These are phyloP conservation scores for Heterocephalus glaber DNA, from an alignment of 2,113 vertebrate genomes.

Conservation along the genomic window DNA sequence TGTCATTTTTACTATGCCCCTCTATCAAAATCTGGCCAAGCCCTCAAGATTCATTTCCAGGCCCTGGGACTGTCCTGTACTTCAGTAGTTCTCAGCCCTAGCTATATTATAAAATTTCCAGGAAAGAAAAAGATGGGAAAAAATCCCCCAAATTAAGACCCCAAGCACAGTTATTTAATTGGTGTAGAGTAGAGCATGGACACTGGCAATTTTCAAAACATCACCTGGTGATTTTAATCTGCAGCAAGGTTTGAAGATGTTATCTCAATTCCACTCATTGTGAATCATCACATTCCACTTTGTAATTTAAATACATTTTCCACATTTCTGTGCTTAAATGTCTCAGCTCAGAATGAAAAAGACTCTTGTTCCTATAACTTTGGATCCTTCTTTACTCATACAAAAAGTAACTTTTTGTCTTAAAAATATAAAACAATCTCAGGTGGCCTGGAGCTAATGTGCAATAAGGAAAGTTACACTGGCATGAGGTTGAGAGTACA, in stretches of 20 bases:
- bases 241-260: not conserved
- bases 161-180: not conserved
- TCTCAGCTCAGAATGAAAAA: not conserved
- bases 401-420: not conserved
- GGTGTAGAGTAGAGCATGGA: not conserved
- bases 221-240: not conserved
- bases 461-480: not conserved
- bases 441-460: not conserved
- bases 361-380: not conserved
- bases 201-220: not conserved
- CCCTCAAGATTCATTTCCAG: not conserved
- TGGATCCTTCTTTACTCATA: not conserved
- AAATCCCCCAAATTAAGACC: not conserved
- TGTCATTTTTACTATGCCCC: not conserved
- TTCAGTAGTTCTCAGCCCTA: not conserved
- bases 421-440: slow-evolving; percentile 9
- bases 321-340: not conserved
- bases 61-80: not conserved
- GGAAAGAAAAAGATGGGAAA: not conserved
- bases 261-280: not conserved
- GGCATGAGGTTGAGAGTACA: not conserved
- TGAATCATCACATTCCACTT: not conserved
- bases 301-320: slow-evolving; percentile 6
- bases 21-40: not conserved
- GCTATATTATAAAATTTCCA: not conserved